Base-by-base conservation (phyloP, 2,888 invertebrate genomes). In the Agriopis marginaria region DNA sequence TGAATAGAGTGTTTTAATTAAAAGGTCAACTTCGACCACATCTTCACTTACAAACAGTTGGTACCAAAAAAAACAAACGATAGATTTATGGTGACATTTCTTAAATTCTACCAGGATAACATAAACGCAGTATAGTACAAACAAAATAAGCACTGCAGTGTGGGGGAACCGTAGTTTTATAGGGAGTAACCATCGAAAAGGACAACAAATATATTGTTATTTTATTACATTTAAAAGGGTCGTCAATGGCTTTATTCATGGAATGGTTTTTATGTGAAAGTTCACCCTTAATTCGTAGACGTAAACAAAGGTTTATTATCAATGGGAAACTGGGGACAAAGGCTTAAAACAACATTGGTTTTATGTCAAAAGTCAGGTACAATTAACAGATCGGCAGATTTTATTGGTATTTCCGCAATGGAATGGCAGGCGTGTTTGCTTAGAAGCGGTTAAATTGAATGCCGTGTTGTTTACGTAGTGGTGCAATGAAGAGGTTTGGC, bases 171-270 rank as follows among this genome's bases (percentile, higher is more conserved):
- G 42, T 56, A 54, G 49, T 44, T n/a, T 61, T 49, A 53, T 71
- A 61, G 72, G 73, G 72, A 65, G 71, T 59, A 62, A 62, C 66
- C 14, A 47, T 55, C 49, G 79, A 77, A 65, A 75, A 77, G 68
- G 79, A 80, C 62, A 70, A 10, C 51, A 8, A 62, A 56, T n/a
- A n/a, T 53, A 40, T 64, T 64, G 63, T 68, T 72, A 50, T 64
- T 67, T 65, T 65, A 58, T 66, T 58, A 55, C 68, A 66, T 68
- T 67, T 76, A 84, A 83, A 84, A 79, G 78, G 79, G 78, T 72
- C 68, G 72, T 73, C 68, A 74, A 76, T 83, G 86, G 81, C 86
- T 86, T 88, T 86, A 88, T 88, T 88, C 85, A 88, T 88, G 80
- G 77, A 74, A 76, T 83, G 82, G 82, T 66, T 61, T 82, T 86